Evolutionary conservation across 2,797 vertebrate species (phyloP).

Genomic region (Pseudochirops corinnae): DNA sequence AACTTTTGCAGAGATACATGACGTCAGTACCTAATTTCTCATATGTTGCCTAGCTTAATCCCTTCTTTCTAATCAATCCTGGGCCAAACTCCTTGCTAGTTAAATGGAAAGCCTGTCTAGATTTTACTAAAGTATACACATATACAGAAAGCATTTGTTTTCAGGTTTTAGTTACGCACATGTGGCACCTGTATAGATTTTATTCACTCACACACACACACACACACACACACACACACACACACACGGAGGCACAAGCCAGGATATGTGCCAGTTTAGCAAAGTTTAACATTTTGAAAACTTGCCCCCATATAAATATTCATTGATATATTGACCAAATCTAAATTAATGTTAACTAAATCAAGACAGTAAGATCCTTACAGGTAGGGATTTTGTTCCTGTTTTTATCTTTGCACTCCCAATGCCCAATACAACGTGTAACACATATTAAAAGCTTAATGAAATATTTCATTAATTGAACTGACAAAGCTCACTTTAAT

Average conservation of each 20-base stretch:
- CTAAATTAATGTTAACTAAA: not conserved
- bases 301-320: not conserved
- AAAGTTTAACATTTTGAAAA: not conserved
- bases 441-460: not conserved
- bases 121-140: not conserved
- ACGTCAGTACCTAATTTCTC: not conserved
- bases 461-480: not conserved
- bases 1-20: not conserved
- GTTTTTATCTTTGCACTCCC: not conserved
- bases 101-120: not conserved
- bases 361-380: not conserved
- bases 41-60: not conserved
- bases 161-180: not conserved
- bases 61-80: not conserved
- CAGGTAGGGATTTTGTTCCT: not conserved
- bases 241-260: not conserved
- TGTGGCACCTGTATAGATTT: not conserved
- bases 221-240: not conserved
- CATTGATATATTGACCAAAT: not conserved
- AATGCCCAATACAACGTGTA: not conserved
- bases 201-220: not conserved
- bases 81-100: not conserved
- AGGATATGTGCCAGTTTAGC: not conserved
- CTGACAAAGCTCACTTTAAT: not conserved
- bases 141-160: not conserved